Percentiles rank a stretch among this genome's conserved stretches.
phyloP scores from a whole-genome alignment of 1,140 invertebrate species.

The Maniola jurtina region DNA sequence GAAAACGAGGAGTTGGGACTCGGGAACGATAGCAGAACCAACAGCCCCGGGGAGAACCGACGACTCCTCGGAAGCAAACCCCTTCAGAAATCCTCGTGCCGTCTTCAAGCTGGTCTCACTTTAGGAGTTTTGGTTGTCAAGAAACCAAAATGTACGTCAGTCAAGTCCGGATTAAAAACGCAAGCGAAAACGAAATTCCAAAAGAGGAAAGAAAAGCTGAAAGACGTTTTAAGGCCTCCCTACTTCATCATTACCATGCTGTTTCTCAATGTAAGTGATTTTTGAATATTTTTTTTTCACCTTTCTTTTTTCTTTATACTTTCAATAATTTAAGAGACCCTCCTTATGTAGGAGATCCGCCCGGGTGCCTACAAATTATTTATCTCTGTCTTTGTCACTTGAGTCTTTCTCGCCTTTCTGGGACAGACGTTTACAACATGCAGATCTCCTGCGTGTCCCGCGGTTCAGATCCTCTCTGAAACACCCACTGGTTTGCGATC shows the following conservation, averaged over 20 bases:
- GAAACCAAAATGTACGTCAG: conserved; percentile 41
- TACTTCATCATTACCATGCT: conserved; percentile 68
- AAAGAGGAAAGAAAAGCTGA: conserved; percentile 55
- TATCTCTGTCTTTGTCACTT: too few relatives aligned
- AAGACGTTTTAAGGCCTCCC: conserved; percentile 51
- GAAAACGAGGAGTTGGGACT: conserved; percentile 49
- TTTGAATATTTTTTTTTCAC: too few relatives aligned
- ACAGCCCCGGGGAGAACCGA: conserved; percentile 56
- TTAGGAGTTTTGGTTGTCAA: conserved; percentile 50
- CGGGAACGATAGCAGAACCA: conserved; percentile 41
- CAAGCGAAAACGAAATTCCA: conserved; percentile 54
- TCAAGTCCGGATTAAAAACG: conserved; percentile 36
- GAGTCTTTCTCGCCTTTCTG: too few relatives aligned
- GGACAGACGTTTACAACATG: too few relatives aligned
- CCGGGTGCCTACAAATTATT: too few relatives aligned
- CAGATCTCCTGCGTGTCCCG: too few relatives aligned
- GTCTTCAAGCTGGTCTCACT: conserved; percentile 53
- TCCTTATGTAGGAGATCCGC: too few relatives aligned
- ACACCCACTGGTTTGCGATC: too few relatives aligned
- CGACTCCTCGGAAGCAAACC: conserved; percentile 41
- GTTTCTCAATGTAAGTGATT: conserved; percentile 55
- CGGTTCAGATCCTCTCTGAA: too few relatives aligned
- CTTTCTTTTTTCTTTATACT: background rate
- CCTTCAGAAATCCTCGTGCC: conserved; percentile 35
- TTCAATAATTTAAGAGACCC: background rate